These are phyloP conservation scores for Microhierax caerulescens DNA, from an alignment of 2,797 vertebrate species.

Conservation along the genomic window DNA sequence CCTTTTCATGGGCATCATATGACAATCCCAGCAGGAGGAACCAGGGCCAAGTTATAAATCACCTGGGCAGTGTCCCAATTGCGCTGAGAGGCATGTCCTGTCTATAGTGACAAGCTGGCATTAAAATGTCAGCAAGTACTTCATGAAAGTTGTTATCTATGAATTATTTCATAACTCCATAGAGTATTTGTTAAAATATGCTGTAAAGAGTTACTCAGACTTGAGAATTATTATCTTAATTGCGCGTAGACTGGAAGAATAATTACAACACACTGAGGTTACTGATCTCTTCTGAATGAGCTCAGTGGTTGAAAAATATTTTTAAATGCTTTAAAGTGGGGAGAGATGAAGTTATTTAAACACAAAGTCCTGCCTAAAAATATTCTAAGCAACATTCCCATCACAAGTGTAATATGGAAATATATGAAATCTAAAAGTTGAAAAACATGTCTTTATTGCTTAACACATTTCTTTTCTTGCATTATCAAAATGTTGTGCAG, in stretches of 20 bases:
- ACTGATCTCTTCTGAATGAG: not conserved
- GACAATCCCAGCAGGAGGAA: not conserved
- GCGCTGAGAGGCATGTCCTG: not conserved
- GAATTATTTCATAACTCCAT: not conserved
- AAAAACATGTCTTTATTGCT: not conserved
- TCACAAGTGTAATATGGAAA: not conserved
- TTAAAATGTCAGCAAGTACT: conserved; percentile 33
- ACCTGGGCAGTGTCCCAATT: not conserved
- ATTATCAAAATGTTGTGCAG: not conserved
- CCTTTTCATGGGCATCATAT: not conserved
- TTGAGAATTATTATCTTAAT: conserved; percentile 3
- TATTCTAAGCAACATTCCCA: not conserved
- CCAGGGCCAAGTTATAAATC: not conserved
- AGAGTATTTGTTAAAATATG: not conserved
- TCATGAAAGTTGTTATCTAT: conserved; percentile 4
- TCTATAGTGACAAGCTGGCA: not conserved
- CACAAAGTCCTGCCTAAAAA: not conserved
- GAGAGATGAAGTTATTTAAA: not conserved
- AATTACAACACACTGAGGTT: not conserved
- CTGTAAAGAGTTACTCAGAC: not conserved
- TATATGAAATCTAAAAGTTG: not conserved
- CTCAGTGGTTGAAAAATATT: not conserved
- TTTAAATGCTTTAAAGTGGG: not conserved
- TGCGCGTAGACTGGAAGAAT: not conserved
- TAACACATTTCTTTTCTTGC: not conserved